Percentiles rank a stretch among this genome's conserved stretches.
Conservation (phyloP, 2,888 invertebrate genomes). For the Lepetodrilus schrolli region DNA sequence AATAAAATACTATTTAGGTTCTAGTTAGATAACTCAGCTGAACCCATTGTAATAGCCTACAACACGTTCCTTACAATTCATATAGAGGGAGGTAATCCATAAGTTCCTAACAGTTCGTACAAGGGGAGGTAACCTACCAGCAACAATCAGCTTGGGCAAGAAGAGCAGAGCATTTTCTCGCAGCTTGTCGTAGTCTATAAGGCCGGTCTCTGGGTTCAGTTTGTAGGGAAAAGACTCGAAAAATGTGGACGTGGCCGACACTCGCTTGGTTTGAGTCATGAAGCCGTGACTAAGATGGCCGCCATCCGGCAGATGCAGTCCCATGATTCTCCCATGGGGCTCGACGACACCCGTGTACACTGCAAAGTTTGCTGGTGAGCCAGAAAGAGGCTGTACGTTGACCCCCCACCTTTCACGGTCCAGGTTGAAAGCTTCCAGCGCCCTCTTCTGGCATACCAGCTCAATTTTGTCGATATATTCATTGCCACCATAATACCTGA, state of each 20-base stretch:
- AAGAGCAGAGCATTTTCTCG: conserved; percentile 88
- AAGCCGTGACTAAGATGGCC: conserved; percentile 87
- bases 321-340: conserved; percentile 97
- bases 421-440: conserved; percentile 87
- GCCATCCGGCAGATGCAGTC: conserved; percentile 95
- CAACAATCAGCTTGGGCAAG: conserved; percentile 93
- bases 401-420: conserved; percentile 94
- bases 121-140: conserved; percentile 81
- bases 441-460: conserved; percentile 88
- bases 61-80: no score
- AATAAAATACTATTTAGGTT: no score
- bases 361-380: conserved; percentile 96
- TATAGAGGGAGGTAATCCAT: no score
- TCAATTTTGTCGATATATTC: conserved; percentile 96
- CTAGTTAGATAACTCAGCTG: no score
- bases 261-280: conserved; percentile 90
- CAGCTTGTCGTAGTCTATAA: conserved; percentile 94
- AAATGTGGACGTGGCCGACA: conserved; percentile 97
- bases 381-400: conserved; percentile 97
- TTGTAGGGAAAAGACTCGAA: conserved; percentile 99
- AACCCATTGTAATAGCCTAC: no score
- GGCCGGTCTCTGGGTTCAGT: conserved; percentile 84
- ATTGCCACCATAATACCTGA: conserved; percentile 97
- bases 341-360: conserved; percentile 90
- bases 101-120: no score